Evolutionary conservation across 2,888 invertebrate genomes (phyloP).

Genomic region (Pteria penguin): DNA sequence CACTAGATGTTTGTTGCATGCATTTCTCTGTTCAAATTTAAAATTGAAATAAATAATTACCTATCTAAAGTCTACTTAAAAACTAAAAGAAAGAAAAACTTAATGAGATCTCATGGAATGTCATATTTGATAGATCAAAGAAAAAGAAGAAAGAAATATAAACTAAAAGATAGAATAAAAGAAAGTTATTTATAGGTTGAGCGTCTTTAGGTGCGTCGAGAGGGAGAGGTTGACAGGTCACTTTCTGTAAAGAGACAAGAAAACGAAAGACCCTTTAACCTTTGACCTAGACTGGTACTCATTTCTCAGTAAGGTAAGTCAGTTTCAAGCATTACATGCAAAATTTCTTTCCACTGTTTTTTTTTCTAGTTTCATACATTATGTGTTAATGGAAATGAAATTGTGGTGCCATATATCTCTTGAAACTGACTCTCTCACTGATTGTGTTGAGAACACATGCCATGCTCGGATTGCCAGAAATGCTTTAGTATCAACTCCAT

Average conservation of each 20-base stretch:
- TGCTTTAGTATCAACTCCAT: too few species aligned
- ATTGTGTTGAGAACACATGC: too few species aligned
- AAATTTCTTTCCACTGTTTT: too few species aligned
- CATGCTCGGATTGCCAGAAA: too few species aligned
- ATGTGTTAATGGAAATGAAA: too few species aligned
- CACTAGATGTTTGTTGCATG: slow-evolving; percentile 9
- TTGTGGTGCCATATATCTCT: too few species aligned
- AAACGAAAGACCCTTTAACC: slow-evolving; percentile 41
- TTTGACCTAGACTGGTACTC: too few species aligned
- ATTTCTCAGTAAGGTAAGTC: too few species aligned
- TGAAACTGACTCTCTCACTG: too few species aligned
- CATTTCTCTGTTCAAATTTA: slow-evolving; percentile 24
- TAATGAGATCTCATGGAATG: too few species aligned
- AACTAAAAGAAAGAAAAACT: slow-evolving; percentile 31
- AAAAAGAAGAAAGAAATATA: slow-evolving; percentile 43
- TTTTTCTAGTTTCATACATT: too few species aligned
- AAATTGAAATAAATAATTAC: slow-evolving; percentile 16
- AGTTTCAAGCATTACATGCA: too few species aligned
- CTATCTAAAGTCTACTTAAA: slow-evolving; percentile 29
- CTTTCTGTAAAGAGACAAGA: slow-evolving; percentile 61
- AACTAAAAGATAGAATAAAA: slow-evolving; percentile 40
- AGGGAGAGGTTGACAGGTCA: slow-evolving; percentile 47
- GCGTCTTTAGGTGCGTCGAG: slow-evolving; percentile 32
- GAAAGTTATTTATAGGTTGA: slow-evolving; percentile 40
- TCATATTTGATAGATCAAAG: slow-evolving; percentile 28